Conservation (phyloP, 2,797 vertebrate species). For the Danio tinwini region DNA sequence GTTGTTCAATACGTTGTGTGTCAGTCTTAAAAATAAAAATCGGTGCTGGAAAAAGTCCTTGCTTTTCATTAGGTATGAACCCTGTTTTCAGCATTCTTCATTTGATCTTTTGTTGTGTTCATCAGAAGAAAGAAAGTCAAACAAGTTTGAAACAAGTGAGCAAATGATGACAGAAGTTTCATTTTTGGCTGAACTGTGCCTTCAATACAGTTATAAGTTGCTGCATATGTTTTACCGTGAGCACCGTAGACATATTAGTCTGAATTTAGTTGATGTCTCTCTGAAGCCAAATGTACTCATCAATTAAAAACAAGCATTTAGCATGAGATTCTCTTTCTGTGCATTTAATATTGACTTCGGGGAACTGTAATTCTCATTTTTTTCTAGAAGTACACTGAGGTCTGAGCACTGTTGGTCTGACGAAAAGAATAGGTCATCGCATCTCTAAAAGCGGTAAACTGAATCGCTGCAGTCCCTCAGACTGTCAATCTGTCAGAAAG, state of each 20-base stretch:
- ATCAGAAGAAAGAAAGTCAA: no score
- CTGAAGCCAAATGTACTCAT: neutral
- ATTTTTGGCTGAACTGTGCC: no score
- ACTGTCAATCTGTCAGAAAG: slow-evolving; percentile 18
- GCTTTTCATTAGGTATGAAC: no score
- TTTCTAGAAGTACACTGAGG: neutral
- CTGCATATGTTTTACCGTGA: slow-evolving; percentile 2
- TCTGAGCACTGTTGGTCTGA: neutral
- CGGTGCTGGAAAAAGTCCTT: no score
- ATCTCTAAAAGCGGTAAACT: slow-evolving; percentile 6
- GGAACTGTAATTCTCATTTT: slow-evolving; percentile 10
- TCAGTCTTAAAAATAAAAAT: no score
- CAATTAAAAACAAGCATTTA: slow-evolving; percentile 35
- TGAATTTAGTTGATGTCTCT: slow-evolving; percentile 1
- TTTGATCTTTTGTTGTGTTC: no score
- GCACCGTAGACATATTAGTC: neutral
- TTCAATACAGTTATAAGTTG: slow-evolving; percentile 6
- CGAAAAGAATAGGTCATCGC: neutral
- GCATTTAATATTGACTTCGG: neutral
- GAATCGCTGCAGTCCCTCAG: neutral
- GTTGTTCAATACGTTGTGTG: no score
- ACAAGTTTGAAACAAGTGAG: no score
- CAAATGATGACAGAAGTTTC: no score
- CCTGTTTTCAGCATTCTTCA: no score
- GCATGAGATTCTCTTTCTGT: neutral